These are phyloP conservation scores for Pseudochirops cupreus DNA, from an alignment of 2,797 vertebrate species.

Conservation along the genomic window DNA sequence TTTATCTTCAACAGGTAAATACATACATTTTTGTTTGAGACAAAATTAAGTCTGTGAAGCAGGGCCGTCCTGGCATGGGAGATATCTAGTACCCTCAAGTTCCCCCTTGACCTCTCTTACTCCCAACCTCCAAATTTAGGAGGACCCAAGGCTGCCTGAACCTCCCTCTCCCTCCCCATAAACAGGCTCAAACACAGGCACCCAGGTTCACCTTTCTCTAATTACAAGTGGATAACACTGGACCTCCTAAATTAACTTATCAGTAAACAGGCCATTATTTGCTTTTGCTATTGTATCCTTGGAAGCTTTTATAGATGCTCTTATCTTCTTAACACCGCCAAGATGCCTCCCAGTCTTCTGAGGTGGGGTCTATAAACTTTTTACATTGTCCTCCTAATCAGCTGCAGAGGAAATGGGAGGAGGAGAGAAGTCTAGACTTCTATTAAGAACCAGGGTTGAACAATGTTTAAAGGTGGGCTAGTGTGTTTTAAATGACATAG, in stretches of 20 bases:
- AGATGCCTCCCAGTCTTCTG: constrained; percentile 62
- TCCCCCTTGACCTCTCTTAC: neutral
- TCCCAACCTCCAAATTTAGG: constrained; percentile 65
- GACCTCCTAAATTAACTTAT: constrained; percentile 70
- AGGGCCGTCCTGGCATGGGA: constrained; percentile 20
- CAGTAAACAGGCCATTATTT: constrained; percentile 78
- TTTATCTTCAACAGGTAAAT: constrained; percentile 27
- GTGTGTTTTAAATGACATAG: constrained; percentile 41
- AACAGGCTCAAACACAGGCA: neutral
- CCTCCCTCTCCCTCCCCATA: constrained; percentile 70
- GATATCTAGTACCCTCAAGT: constrained; percentile 22
- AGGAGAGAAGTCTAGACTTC: constrained; percentile 15
- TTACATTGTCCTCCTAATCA: constrained; percentile 44
- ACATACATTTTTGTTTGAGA: constrained; percentile 22
- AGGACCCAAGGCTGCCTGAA: constrained; percentile 56
- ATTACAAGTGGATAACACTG: constrained; percentile 74
- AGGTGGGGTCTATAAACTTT: constrained; percentile 70
- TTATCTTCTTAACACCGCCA: constrained; percentile 75
- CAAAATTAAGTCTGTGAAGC: constrained; percentile 39
- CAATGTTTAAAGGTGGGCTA: constrained; percentile 9
- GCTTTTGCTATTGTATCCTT: constrained; percentile 70
- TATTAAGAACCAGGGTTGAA: constrained; percentile 18
- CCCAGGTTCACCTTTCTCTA: constrained; percentile 33
- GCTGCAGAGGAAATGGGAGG: neutral
- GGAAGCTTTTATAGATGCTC: constrained; percentile 68